Evolutionary conservation across 2,888 invertebrate species (phyloP), one percentile per base, ranked within the genome.

Genomic region (Pseudococcus longispinus): DNA sequence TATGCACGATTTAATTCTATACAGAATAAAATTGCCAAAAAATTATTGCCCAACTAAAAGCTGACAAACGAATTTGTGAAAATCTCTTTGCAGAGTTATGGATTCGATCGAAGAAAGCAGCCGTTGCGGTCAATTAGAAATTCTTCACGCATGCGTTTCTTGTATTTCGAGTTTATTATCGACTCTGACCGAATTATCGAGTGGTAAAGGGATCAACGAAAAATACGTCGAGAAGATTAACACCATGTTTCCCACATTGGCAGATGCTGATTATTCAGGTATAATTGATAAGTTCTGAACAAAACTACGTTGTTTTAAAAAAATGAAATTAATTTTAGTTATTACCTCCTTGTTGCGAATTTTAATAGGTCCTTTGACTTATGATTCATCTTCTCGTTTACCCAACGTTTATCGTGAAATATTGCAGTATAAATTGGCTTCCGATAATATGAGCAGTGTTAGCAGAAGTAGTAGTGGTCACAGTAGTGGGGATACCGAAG

Each of bases 41-140:
- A n/a, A n/a, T n/a, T n/a, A n/a, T n/a, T n/a, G 0, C 15, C 44
- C 9, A 46, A 46, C 8, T 13, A 15, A 44, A 44, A 44, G 9
- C 3, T 44, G 5, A 51, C 18, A 1, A 51, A 18, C 20, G 9
- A 55, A 9, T n/a, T 4, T 20, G 5, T 55, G 20, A 15, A n/a
- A 55, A 55, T 55, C 84, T 26, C 88, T 60, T 90, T 91, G 23
- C 89, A 96, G 97, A 89, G 95, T 97, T 89, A 96, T 97, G 93
- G 97, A 98, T 90, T 96, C 97, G 0, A 95, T 97, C 90, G 96
- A 97, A 91, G 97, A 98, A 91, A 96, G 96, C 88, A 95, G 96
- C n/a, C 94, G 94, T 89, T 95, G 95, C 88, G 95, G 93, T 84
- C 95, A 95, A 88, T 94, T 95, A 20, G 93, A 94, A 88, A 94